A percentile compares a stretch with the other conserved stretches of the same genome.
These are phyloP conservation scores for Coccyzus lansbergi DNA, from an alignment of 2,797 vertebrate genomes.

Conservation along the genomic window DNA sequence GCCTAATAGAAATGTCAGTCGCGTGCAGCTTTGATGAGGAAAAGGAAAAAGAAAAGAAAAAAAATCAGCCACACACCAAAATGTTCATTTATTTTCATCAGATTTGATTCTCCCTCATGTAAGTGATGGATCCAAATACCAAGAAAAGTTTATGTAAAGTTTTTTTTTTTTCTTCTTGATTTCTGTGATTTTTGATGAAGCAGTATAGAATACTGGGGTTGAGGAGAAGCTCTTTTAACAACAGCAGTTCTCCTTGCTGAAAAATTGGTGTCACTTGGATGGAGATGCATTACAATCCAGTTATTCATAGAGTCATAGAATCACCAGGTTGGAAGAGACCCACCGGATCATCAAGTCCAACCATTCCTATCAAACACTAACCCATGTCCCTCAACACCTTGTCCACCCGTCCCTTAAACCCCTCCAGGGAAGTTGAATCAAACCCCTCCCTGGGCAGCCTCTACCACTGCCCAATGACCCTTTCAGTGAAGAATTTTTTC, in stretches of 20 bases:
- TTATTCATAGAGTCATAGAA: too few relatives aligned
- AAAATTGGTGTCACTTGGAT: neutral
- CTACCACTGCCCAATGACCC: too few relatives aligned
- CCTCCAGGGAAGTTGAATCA: too few relatives aligned
- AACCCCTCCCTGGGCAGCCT: too few relatives aligned
- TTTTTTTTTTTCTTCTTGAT: neutral
- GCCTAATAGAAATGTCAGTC: slow-evolving; percentile 54
- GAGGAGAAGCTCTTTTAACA: neutral
- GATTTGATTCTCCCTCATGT: neutral
- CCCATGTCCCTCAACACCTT: too few relatives aligned
- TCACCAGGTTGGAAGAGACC: too few relatives aligned
- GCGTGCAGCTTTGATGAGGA: neutral
- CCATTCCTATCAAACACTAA: too few relatives aligned
- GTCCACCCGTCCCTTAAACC: too few relatives aligned
- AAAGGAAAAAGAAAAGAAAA: neutral
- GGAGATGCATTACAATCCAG: neutral
- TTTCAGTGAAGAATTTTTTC: too few relatives aligned
- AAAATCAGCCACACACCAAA: neutral
- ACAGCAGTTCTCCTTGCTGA: neutral
- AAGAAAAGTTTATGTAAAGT: neutral
- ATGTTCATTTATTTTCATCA: slow-evolving; percentile 41
- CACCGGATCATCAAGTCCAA: too few relatives aligned
- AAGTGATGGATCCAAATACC: neutral
- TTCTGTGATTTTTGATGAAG: slow-evolving; percentile 28
- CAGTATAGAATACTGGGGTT: neutral